phyloP scores from a whole-genome alignment of 2,888 invertebrate genomes.

The Drosophila vallismaia region DNA sequence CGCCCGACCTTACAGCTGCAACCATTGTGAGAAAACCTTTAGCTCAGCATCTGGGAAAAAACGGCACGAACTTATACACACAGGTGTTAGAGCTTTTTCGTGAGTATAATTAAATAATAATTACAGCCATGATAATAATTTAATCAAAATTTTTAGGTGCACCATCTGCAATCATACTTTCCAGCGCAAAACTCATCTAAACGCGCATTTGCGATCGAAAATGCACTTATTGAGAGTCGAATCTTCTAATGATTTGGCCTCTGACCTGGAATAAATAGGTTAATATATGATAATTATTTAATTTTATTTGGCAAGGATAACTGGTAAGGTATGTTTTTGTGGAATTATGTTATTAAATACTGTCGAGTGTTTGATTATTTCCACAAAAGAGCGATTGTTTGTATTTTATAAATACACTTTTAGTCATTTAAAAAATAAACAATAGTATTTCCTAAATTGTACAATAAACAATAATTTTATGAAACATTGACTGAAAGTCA shows the following conservation, averaged over 20 bases:
- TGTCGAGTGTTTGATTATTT: background rate
- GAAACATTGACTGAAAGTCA: too few relatives aligned
- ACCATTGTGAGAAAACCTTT: conserved; percentile 74
- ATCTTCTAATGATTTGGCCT: background rate
- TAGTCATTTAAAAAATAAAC: background rate
- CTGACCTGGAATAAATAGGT: background rate
- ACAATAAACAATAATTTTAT: too few relatives aligned
- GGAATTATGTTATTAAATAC: background rate
- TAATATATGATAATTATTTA: background rate
- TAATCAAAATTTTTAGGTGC: conserved; percentile 44
- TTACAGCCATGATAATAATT: background rate
- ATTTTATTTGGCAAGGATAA: background rate
- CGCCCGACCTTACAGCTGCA: conserved; percentile 75
- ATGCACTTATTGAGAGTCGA: conserved; percentile 27
- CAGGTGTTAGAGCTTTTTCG: conserved; percentile 55
- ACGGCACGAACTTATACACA: conserved; percentile 70
- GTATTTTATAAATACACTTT: conserved; percentile 2
- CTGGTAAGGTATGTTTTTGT: background rate
- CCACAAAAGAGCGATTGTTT: background rate
- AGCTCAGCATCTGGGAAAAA: conserved; percentile 79
- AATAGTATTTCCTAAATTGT: too few relatives aligned
- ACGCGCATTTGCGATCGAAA: conserved; percentile 64
- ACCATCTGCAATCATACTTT: conserved; percentile 54
- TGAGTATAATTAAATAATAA: conserved; percentile 32
- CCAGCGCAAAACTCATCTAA: conserved; percentile 64